Evolutionary conservation across 2,113 vertebrate species (phyloP).

Genomic region (Lota lota): DNA sequence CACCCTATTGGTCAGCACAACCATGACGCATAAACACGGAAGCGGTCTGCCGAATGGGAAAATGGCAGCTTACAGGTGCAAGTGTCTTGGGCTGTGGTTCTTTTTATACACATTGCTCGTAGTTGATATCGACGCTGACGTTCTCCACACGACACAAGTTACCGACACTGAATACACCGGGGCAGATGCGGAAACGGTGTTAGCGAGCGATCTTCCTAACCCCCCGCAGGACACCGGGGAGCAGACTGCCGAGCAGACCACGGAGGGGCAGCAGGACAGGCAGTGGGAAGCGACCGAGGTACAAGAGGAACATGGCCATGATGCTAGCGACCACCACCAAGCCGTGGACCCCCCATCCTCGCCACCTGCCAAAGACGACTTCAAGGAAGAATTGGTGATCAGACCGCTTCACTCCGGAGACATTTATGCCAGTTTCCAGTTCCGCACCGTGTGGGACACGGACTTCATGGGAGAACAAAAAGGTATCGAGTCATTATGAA

Average conservation of each 20-base stretch:
- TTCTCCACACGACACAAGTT: slow-evolving; percentile 9
- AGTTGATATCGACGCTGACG: neutral
- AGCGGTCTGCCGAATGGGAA: slow-evolving; percentile 41
- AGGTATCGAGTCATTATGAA: neutral
- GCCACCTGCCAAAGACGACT: slow-evolving; percentile 62
- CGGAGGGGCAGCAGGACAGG: neutral
- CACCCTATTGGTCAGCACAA: slow-evolving; percentile 43
- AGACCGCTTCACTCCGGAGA: slow-evolving; percentile 87
- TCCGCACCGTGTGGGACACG: slow-evolving; percentile 86
- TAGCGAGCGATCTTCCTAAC: neutral
- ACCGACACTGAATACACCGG: neutral
- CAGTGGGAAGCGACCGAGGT: neutral
- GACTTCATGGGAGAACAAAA: slow-evolving; percentile 59
- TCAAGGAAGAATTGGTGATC: slow-evolving; percentile 87
- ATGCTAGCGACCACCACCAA: neutral
- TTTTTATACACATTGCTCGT: slow-evolving; percentile 26
- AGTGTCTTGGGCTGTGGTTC: slow-evolving; percentile 7
- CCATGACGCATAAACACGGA: slow-evolving; percentile 50
- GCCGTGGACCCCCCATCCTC: slow-evolving; percentile 13
- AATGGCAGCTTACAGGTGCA: slow-evolving; percentile 60
- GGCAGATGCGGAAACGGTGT: neutral
- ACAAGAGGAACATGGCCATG: neutral
- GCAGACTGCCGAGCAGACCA: neutral
- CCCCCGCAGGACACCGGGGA: too few relatives aligned
- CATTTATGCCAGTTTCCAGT: slow-evolving; percentile 90